These are phyloP conservation scores for Stegostoma tigrinum DNA, from an alignment of 2,113 vertebrate species.

Conservation along the genomic window DNA sequence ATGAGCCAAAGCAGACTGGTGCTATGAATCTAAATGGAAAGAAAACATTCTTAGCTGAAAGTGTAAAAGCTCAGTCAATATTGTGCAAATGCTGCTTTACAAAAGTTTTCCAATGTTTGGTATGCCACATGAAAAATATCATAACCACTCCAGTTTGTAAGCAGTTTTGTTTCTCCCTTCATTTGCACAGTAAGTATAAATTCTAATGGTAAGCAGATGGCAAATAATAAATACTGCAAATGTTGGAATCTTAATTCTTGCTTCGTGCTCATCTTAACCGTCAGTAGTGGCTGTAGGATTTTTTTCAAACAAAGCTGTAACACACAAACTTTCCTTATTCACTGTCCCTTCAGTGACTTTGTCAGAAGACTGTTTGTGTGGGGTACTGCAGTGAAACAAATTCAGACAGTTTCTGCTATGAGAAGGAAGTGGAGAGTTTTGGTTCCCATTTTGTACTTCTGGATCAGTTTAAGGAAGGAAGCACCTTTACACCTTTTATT, in stretches of 20 bases:
- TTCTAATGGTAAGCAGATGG: neutral
- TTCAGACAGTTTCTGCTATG: constrained; percentile 54
- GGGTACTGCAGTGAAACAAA: constrained; percentile 52
- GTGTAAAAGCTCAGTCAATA: neutral
- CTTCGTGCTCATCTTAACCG: neutral
- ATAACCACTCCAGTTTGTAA: neutral
- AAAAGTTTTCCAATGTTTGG: neutral
- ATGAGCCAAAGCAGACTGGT: too few relatives aligned
- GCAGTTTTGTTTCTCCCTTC: neutral
- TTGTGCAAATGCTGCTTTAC: neutral
- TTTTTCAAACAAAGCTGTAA: too few relatives aligned
- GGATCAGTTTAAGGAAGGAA: constrained; percentile 93
- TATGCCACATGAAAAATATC: neutral
- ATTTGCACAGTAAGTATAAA: neutral
- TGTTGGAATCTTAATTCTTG: neutral
- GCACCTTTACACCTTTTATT: constrained; percentile 98
- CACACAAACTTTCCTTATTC: neutral
- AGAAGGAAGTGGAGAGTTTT: constrained; percentile 77
- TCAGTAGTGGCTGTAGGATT: neutral
- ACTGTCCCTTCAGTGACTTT: constrained; percentile 51
- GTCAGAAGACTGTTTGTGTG: constrained; percentile 50
- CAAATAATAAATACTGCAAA: neutral
- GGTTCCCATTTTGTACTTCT: constrained; percentile 77
- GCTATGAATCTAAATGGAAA: too few relatives aligned
- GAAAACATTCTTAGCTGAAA: too few relatives aligned